phyloP scores from a whole-genome alignment of 2,113 vertebrate species.

The Cheilinus undulatus region DNA sequence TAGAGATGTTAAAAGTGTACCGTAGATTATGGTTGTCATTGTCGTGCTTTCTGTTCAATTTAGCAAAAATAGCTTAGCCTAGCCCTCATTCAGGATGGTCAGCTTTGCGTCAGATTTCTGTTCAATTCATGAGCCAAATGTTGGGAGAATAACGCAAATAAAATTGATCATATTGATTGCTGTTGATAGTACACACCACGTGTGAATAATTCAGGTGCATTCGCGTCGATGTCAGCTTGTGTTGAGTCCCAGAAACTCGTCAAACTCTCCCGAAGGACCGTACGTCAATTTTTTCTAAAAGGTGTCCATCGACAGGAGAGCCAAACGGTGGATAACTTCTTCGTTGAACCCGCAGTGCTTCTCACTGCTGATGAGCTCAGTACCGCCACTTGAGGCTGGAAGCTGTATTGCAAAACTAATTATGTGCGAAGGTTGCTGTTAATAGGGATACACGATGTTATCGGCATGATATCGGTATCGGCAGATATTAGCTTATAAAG shows the following conservation, averaged over 20 bases:
- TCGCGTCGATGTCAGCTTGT: not conserved
- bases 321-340: not conserved
- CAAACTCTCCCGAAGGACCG: not conserved
- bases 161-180: too few species aligned
- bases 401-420: not conserved
- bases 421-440: rapidly evolving
- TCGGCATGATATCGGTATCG: too few species aligned
- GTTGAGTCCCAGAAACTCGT: not conserved
- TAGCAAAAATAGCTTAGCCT: not conserved
- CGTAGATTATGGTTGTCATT: not conserved
- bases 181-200: not conserved
- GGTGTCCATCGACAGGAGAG: not conserved
- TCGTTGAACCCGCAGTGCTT: not conserved
- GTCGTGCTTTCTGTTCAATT: not conserved
- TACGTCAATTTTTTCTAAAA: not conserved
- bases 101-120: not conserved
- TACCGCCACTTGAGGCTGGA: not conserved
- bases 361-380: not conserved
- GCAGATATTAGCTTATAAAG: too few species aligned
- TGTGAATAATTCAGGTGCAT: not conserved
- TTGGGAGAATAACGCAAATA: too few species aligned
- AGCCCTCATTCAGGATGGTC: not conserved
- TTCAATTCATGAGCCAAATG: rapidly evolving
- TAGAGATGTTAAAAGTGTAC: not conserved
- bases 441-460: too few species aligned